Base-by-base conservation (phyloP, 2,797 vertebrate genomes). In the Xenentodon cancila region DNA sequence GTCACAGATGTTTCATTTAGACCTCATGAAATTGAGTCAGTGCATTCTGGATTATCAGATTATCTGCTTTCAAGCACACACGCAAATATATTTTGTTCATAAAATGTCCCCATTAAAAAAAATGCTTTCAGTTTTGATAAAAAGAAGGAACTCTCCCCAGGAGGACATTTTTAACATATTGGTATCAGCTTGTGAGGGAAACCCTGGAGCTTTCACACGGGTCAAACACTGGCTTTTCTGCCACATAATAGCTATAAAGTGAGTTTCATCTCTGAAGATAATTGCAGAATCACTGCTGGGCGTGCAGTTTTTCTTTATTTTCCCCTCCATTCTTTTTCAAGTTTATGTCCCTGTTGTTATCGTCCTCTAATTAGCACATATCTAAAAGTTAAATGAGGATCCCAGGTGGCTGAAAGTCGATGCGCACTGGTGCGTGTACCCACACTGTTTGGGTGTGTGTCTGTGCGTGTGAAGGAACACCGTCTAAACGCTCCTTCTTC, bases 341-440 rank as follows among this genome's bases (percentile, higher is more conserved):
- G 63, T 78, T 84, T 81, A 50, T n/a, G 37, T 66, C 57, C 68
- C 53, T 42, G 73, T 70, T 80, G 62, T 63, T 70, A 74, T 75
- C 15, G 42, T 67, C 71, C 37, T 67, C 82, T 88, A 75, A 90
- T 90, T 90, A 91, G 82, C 84, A 87, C 82, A 84, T 53, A 91
- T 92, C 77, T 91, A 53, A 89, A 91, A 92, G 88, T 90, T 73
- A 92, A 92, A 93, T 92, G 80, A 91, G 87, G 75, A 62, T 87
- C 87, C 80, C 88, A 92, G 89, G 87, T 90, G 89, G 80, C 81
- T 72, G 56, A 70, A 49, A 73, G 73, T 75, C 67, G 67, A 70
- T 53, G 71, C 27, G 5, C 48, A 52, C 22, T 30, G 46, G 34
- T 52, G 56, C 45, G 52, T 40, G 46, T 59, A 64, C 17, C 7